phyloP scores from a whole-genome alignment of 2,888 invertebrate species.

The Rhabditoides inermis region DNA sequence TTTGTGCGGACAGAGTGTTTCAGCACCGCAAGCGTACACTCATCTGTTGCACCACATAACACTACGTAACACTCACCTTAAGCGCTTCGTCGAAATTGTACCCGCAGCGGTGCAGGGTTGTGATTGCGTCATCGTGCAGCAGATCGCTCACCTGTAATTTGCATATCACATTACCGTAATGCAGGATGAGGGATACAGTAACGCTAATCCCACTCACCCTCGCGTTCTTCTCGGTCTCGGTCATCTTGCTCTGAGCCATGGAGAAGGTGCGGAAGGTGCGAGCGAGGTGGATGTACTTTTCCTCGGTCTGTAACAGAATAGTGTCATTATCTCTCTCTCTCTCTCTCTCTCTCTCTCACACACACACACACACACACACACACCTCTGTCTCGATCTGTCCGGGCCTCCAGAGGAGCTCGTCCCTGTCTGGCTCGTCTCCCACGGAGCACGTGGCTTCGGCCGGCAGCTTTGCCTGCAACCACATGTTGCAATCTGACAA shows the following conservation, averaged over 20 bases:
- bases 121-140: slow-evolving; percentile 42
- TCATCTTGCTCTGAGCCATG: slow-evolving; percentile 26
- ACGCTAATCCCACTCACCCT: slow-evolving; percentile 15
- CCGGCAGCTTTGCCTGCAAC: slow-evolving; percentile 36
- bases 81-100: slow-evolving; percentile 93
- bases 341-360: too few relatives aligned
- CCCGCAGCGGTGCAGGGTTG: slow-evolving; percentile 75
- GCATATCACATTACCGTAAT: background rate
- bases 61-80: slow-evolving; percentile 56
- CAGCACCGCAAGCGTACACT: too few relatives aligned
- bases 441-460: slow-evolving; percentile 22
- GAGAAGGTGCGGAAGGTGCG: slow-evolving; percentile 33
- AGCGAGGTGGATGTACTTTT: slow-evolving; percentile 29
- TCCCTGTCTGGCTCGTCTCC: slow-evolving; percentile 47
- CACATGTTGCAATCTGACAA: too few relatives aligned
- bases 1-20: too few relatives aligned
- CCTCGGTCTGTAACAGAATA: too few relatives aligned
- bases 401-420: slow-evolving; percentile 43
- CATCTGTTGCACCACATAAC: too few relatives aligned
- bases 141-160: slow-evolving; percentile 33
- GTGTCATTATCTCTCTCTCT: too few relatives aligned
- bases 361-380: too few relatives aligned
- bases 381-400: slow-evolving; percentile 28
- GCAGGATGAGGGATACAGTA: background rate
- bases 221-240: slow-evolving; percentile 35